These are phyloP conservation scores for Brachyopa scutellaris DNA, from an alignment of 2,888 invertebrate genomes.

Conservation along the genomic window DNA sequence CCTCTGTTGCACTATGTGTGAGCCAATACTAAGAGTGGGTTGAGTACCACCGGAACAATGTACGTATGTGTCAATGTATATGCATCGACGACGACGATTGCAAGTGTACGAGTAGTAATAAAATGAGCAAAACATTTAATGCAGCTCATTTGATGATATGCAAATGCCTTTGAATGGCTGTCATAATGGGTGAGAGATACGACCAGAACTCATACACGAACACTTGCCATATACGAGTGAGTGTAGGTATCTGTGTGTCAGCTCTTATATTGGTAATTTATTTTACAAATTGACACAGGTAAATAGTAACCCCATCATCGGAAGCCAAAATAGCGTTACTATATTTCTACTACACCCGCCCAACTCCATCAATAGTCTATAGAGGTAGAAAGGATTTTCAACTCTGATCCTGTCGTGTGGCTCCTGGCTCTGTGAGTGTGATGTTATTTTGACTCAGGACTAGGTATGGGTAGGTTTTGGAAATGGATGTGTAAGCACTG, in stretches of 20 bases:
- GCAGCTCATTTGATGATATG: conserved; percentile 67
- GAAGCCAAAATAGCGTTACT: background rate
- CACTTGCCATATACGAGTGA: background rate
- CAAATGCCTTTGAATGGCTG: conserved; percentile 45
- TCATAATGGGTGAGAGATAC: conserved; percentile 3
- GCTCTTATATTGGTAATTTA: conserved; percentile 34
- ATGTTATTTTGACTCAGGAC: background rate
- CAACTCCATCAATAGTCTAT: background rate
- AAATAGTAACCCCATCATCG: conserved; percentile 22
- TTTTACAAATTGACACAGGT: conserved; percentile 41
- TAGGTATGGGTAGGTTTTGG: conserved; percentile 1
- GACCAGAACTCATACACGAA: background rate
- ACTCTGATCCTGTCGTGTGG: conserved; percentile 1
- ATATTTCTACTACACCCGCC: background rate
- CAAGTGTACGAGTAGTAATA: conserved; percentile 14
- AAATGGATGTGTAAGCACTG: background rate
- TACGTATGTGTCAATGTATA: background rate
- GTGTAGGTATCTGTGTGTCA: conserved; percentile 16
- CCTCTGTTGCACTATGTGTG: conserved; percentile 25
- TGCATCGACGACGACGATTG: background rate
- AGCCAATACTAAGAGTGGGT: background rate
- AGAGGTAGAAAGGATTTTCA: background rate
- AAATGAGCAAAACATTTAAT: conserved; percentile 67
- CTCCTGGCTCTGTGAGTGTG: background rate
- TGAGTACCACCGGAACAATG: background rate